A percentile compares a stretch with the other conserved stretches of the same genome.
Conservation (phyloP, 2,113 vertebrate genomes). For the Spilogale gracilis region DNA sequence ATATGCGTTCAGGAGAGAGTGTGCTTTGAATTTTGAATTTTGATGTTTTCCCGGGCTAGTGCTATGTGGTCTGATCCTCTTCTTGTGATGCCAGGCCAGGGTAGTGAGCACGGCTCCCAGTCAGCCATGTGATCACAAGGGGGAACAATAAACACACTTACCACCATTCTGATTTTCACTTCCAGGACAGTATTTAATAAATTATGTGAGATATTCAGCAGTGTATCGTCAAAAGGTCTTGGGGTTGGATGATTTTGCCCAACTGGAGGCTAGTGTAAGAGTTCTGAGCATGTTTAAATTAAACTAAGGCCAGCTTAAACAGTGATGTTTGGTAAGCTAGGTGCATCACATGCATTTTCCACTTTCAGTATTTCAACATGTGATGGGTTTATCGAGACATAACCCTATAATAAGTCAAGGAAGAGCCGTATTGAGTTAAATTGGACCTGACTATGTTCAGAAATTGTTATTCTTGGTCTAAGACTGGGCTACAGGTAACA, state of each 20-base stretch:
- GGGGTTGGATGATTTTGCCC: neutral
- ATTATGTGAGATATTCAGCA: neutral
- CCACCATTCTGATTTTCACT: neutral
- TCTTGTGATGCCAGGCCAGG: neutral
- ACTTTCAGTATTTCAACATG: neutral
- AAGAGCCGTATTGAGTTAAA: neutral
- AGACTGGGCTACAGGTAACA: neutral
- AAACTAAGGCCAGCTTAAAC: neutral
- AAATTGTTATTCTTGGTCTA: neutral
- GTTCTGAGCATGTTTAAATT: neutral
- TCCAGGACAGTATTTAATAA: neutral
- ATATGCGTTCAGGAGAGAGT: neutral
- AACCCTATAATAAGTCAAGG: neutral
- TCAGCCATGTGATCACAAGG: neutral
- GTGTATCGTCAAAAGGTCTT: neutral
- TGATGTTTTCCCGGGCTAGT: neutral
- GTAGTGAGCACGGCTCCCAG: neutral
- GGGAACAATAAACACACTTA: neutral
- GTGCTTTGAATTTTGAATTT: neutral
- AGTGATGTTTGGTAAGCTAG: neutral
- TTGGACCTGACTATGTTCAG: constrained; percentile 40
- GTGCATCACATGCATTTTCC: neutral
- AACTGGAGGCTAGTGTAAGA: neutral
- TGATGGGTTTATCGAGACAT: neutral
- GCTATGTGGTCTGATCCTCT: neutral